phyloP scores from a whole-genome alignment of 2,797 vertebrate genomes.

The Channallabes apus region DNA sequence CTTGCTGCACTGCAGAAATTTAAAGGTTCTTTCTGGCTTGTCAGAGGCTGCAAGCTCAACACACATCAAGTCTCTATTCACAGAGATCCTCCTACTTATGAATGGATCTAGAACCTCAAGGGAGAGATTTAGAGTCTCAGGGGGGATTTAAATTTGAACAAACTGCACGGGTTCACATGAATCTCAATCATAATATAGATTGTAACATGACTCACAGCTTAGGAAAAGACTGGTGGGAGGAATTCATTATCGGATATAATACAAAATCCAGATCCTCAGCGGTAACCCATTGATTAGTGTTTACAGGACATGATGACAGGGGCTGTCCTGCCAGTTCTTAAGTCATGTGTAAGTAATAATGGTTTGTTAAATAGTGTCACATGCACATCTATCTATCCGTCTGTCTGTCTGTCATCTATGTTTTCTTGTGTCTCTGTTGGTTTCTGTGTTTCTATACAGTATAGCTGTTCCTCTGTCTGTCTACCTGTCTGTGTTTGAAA shows the following conservation, averaged over 20 bases:
- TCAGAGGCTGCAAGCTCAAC: conserved; percentile 13
- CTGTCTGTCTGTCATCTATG: neutral
- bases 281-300: neutral
- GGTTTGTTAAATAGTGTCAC: neutral
- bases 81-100: conserved; percentile 23
- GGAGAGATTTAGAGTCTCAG: conserved; percentile 26
- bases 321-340: neutral
- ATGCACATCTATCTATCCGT: neutral
- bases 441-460: neutral
- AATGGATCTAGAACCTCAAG: conserved; percentile 21
- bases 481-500: neutral
- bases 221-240: conserved; percentile 26
- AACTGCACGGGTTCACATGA: conserved; percentile 21
- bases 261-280: conserved; percentile 4
- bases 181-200: conserved; percentile 9
- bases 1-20: conserved; percentile 68
- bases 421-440: neutral
- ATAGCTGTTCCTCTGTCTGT: neutral
- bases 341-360: neutral
- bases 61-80: conserved; percentile 32
- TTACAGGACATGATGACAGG: neutral
- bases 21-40: conserved; percentile 59
- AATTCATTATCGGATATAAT: conserved; percentile 22
- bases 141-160: conserved; percentile 20
- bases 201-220: conserved; percentile 12